phyloP scores from a whole-genome alignment of 1,140 invertebrate species.

The Drosophila biarmipes region DNA sequence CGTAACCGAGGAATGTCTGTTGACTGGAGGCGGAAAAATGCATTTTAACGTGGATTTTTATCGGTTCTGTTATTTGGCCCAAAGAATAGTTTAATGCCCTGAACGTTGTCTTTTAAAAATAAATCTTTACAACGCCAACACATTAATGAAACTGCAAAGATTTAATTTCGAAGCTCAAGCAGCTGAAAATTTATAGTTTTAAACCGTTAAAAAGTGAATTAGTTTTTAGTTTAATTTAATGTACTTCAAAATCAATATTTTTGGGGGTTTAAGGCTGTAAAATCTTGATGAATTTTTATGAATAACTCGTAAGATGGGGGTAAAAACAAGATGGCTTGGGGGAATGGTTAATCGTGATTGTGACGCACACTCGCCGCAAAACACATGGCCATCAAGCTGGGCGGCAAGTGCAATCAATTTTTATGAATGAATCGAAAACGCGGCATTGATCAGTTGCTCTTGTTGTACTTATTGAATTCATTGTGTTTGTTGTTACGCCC shows the following conservation, averaged over 20 bases:
- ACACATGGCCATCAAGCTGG: constrained; percentile 48
- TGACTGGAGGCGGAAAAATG: constrained; percentile 40
- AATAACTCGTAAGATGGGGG: background rate
- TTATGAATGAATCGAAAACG: constrained; percentile 76
- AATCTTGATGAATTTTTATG: background rate
- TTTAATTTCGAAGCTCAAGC: background rate
- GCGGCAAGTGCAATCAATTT: constrained; percentile 79
- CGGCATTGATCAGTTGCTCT: constrained; percentile 49
- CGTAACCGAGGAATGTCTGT: constrained; percentile 54
- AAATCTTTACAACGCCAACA: background rate
- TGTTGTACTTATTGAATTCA: constrained; percentile 14
- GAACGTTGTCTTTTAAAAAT: background rate
- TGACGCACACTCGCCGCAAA: constrained; percentile 28
- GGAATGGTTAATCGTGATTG: constrained; percentile 27
- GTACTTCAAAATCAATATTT: too few relatives aligned
- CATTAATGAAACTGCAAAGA: background rate
- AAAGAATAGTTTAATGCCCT: background rate
- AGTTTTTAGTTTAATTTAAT: too few relatives aligned
- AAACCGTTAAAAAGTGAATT: too few relatives aligned
- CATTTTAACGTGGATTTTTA: constrained; percentile 28
- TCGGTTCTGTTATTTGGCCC: constrained; percentile 13
- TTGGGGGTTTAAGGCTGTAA: too few relatives aligned
- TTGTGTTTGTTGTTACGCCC: constrained; percentile 47
- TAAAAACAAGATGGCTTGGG: background rate
- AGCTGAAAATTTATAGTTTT: background rate